Evolutionary conservation across 2,888 invertebrate species (phyloP), one percentile per base, ranked within the genome.

Genomic region (Erebia palarica): DNA sequence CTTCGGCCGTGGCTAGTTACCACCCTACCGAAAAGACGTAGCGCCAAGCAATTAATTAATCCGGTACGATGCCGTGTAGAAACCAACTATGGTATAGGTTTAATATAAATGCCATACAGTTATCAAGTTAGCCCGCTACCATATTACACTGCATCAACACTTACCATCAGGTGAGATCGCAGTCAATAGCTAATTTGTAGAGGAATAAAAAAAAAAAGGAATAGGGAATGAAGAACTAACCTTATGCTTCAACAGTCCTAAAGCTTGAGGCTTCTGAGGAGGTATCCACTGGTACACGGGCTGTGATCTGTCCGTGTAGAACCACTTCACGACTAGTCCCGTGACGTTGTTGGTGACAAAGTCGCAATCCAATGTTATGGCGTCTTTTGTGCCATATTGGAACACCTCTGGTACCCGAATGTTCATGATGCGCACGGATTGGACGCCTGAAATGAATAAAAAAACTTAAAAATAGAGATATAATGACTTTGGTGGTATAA

Each of bases 221-320:
- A n/a, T 53, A 3, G n/a, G 55, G 2, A 55, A 55, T 55, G 3
- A 18, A 9, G 8, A 18, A 9, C 55, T 11, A 1, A 91, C 92
- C 86, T 88, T 92, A 78, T 92, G 82, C 64, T 82, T 90, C 51
- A 93, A 77, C 36, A 92, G 76, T 1, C 96, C 96, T 64, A 96
- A 88, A 14, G 95, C 95, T 80, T 95, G 95, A 0, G 96, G 96
- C 76, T 93, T 94, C 75, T 94, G 94, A 3, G 95, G 95, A 1
- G 96, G 95, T 73, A 97, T 96, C 96, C 97, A 97, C 84, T 97
- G 96, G 86, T 97, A 97, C n/a, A 97, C 95, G 0, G 95, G 94
- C 65, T 95, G 94, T 0, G 94, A 93, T 74, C 93, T 94, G 79
- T 95, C 95, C 85, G 94, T 95, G 80, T 94, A 94, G 82, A 95